A percentile compares a stretch with the other conserved stretches of the same genome.
Evolutionary conservation across 23 tunicate species (phyloP).

Genomic region (Halocynthia roretzi): DNA sequence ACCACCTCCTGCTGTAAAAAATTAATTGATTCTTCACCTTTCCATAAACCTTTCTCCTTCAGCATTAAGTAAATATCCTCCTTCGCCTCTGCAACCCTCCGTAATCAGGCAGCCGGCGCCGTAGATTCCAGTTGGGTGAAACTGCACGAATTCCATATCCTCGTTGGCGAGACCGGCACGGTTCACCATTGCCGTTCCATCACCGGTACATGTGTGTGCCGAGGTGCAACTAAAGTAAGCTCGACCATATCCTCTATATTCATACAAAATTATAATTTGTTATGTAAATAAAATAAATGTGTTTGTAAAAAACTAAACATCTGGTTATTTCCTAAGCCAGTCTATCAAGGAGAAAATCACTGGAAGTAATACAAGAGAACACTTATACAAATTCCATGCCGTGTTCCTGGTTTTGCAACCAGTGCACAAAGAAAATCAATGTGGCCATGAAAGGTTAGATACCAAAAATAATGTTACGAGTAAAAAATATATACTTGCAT

Average conservation of each 20-base stretch:
- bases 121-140: slow-evolving; percentile 99
- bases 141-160: slow-evolving; percentile 99
- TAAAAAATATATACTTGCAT: no score
- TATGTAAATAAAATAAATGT: no score
- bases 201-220: slow-evolving; percentile 98
- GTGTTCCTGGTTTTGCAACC: no score
- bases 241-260: slow-evolving; percentile 92
- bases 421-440: no score
- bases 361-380: no score
- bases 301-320: no score
- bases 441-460: no score
- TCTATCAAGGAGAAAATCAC: no score
- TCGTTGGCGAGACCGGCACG: slow-evolving; percentile 94
- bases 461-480: no score
- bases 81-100: slow-evolving; percentile 98
- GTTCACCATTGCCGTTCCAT: slow-evolving; percentile 93
- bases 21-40: slow-evolving; percentile 40
- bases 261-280: neutral
- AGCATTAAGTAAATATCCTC: slow-evolving; percentile 82
- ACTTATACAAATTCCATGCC: no score
- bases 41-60: slow-evolving; percentile 98
- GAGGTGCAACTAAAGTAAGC: slow-evolving; percentile 98
- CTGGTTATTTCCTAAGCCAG: no score
- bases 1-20: neutral
- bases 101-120: slow-evolving; percentile 99